Percentiles rank a stretch among this genome's conserved stretches.
Evolutionary conservation across 92 coral and sea anemone genomes (phyloP).

Genomic region (Siderastrea siderea): DNA sequence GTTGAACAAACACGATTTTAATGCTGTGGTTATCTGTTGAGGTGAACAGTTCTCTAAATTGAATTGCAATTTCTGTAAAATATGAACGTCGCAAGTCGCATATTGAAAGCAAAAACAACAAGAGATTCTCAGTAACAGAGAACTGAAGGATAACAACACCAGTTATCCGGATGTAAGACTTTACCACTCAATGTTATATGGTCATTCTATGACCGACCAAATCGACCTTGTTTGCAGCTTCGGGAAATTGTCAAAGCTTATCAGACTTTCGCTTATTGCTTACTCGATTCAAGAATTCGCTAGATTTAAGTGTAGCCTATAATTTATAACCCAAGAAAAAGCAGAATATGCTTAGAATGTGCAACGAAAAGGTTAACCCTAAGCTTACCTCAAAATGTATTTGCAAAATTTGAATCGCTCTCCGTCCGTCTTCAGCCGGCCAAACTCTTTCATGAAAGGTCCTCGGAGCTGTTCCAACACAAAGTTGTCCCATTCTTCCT

Average conservation of each 20-base stretch:
- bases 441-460: slow-evolving; percentile 85
- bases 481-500: slow-evolving; percentile 87
- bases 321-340: neutral
- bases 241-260: neutral
- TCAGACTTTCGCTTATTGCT: neutral
- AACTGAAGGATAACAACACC: neutral
- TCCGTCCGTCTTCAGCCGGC: slow-evolving; percentile 82
- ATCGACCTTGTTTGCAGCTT: too few species aligned
- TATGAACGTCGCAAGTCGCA: neutral
- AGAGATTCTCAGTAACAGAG: neutral
- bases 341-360: neutral
- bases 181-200: neutral
- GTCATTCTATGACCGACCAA: neutral
- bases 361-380: neutral
- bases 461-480: slow-evolving; percentile 81
- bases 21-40: neutral
- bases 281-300: neutral
- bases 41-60: slow-evolving; percentile 19
- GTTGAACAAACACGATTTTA: slow-evolving; percentile 23
- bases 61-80: slow-evolving; percentile 13
- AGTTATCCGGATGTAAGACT: neutral
- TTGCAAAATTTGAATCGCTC: slow-evolving; percentile 89
- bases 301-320: neutral
- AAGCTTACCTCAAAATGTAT: slow-evolving; percentile 78
- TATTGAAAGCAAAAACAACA: neutral